Evolutionary conservation across 2,797 vertebrate species (phyloP).

Genomic region (Mallotus villosus): DNA sequence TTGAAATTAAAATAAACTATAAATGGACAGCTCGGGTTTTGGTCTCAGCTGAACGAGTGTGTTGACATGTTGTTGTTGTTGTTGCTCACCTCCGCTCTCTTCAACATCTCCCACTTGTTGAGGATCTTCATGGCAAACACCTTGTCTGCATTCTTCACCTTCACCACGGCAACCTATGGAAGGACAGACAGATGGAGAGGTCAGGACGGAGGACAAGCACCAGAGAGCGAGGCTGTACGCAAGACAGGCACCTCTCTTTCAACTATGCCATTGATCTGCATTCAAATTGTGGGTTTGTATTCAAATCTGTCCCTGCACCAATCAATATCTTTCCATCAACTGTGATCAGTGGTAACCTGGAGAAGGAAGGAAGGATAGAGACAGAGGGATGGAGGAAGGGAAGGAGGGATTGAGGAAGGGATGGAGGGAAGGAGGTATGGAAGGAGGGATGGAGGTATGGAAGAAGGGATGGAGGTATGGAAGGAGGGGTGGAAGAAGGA

Average conservation of each 20-base stretch:
- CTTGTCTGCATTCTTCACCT: slow-evolving; percentile 95
- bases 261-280: too few relatives aligned
- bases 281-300: too few relatives aligned
- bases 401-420: background rate
- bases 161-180: slow-evolving; percentile 94
- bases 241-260: too few relatives aligned
- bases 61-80: background rate
- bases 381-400: background rate
- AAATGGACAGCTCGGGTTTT: background rate
- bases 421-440: background rate
- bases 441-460: background rate
- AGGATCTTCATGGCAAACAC: slow-evolving; percentile 99
- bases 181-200: background rate
- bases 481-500: background rate
- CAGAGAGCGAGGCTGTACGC: background rate
- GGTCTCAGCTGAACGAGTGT: background rate
- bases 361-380: background rate
- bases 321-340: background rate
- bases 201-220: background rate
- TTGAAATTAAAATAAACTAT: too few relatives aligned
- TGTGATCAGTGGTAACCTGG: background rate
- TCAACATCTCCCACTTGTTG: slow-evolving; percentile 99
- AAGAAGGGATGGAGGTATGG: background rate
- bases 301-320: too few relatives aligned
- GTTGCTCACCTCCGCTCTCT: slow-evolving; percentile 92